These are phyloP conservation scores for Actinia tenebrosa DNA, from an alignment of 64 coral and sea anemone genomes.

Conservation along the genomic window DNA sequence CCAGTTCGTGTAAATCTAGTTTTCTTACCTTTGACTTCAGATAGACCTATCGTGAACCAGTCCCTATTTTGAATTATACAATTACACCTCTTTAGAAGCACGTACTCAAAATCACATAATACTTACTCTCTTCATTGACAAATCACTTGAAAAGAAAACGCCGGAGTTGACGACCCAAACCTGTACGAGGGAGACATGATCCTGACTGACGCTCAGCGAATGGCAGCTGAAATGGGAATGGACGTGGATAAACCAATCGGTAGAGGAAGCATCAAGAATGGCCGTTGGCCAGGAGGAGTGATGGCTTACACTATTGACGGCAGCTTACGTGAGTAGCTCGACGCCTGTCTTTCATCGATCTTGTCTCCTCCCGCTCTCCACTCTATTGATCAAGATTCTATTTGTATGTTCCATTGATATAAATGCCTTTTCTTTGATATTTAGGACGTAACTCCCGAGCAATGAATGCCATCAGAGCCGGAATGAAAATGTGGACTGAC, in stretches of 20 bases:
- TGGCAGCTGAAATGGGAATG: conserved; percentile 33
- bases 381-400: too few relatives aligned
- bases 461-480: conserved; percentile 44
- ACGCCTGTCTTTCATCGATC: too few relatives aligned
- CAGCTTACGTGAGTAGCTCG: conserved; percentile 20
- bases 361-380: too few relatives aligned
- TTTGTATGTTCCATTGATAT: too few relatives aligned
- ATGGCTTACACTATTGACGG: conserved; percentile 37
- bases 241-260: conserved; percentile 39
- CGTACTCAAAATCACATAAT: too few relatives aligned
- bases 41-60: too few relatives aligned
- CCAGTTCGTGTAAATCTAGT: too few relatives aligned
- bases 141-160: conserved; percentile 33
- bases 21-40: too few relatives aligned
- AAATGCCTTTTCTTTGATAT: background rate
- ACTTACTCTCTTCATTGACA: background rate
- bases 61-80: too few relatives aligned
- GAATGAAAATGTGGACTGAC: conserved; percentile 55
- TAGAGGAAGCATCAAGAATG: conserved; percentile 20
- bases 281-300: conserved; percentile 42
- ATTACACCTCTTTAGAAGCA: too few relatives aligned
- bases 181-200: conserved; percentile 74
- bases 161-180: conserved; percentile 29
- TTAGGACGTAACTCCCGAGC: background rate
- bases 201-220: conserved; percentile 37